Conservation (phyloP, 1,140 invertebrate species). For the Caerostris darwini region DNA sequence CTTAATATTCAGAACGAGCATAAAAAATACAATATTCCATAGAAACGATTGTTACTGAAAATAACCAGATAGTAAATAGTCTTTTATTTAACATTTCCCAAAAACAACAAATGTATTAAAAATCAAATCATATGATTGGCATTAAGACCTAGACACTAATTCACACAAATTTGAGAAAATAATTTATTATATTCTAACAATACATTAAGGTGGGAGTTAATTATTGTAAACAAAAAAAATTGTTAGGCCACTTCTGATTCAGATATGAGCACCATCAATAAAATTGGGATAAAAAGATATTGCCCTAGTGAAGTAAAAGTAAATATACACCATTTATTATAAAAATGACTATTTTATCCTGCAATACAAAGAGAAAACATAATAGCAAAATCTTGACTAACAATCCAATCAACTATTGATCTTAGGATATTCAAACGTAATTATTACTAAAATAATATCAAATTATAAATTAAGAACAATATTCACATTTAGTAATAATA, state of each 20-base stretch:
- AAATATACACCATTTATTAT: neutral
- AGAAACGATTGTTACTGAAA: neutral
- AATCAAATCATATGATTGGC: no score
- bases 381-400: neutral
- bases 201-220: no score
- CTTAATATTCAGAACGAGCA: conserved; percentile 6
- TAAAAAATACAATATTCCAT: neutral
- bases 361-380: neutral
- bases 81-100: neutral
- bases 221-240: neutral
- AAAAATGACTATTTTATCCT: neutral
- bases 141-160: no score
- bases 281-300: neutral
- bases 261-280: neutral
- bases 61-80: neutral
- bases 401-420: neutral
- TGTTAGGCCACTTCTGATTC: neutral
- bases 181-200: no score
- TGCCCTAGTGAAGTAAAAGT: neutral
- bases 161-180: no score
- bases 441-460: no score
- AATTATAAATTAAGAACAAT: no score
- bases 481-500: no score
- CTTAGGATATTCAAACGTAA: no score
- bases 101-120: neutral